Conservation (phyloP, 1,140 invertebrate genomes). For the Dufourea novaeangliae region DNA sequence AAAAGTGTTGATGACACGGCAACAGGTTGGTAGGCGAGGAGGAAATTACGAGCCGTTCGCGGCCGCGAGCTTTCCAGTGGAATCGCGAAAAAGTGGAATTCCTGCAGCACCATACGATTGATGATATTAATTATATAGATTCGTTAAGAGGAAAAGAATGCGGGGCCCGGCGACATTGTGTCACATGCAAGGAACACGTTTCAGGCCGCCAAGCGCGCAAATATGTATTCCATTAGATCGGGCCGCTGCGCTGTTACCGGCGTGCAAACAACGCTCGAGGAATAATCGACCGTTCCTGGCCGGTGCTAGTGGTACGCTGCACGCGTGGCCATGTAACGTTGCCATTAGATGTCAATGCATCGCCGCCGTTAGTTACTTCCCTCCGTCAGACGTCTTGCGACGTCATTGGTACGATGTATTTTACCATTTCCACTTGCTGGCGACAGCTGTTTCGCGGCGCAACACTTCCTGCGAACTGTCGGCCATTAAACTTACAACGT, state of each 20-base stretch:
- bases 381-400: background rate
- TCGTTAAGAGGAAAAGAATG: conserved; percentile 26
- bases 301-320: background rate
- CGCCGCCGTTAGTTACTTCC: background rate
- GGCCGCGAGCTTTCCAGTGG: background rate
- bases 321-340: background rate
- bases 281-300: background rate
- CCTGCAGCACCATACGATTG: background rate
- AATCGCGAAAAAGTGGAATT: background rate
- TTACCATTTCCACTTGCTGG: background rate
- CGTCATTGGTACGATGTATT: background rate
- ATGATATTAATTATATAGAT: conserved; percentile 2
- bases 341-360: background rate
- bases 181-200: conserved; percentile 15
- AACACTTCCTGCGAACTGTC: too few relatives aligned
- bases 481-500: too few relatives aligned
- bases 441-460: background rate
- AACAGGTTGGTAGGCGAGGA: conserved; percentile 16
- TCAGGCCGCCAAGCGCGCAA: background rate
- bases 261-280: background rate
- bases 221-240: conserved; percentile 36
- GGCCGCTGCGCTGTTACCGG: background rate
- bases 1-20: conserved; percentile 7
- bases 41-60: background rate
- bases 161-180: conserved; percentile 19